Base-by-base conservation (phyloP, 2,113 vertebrate species). In the Pipra filicauda region DNA sequence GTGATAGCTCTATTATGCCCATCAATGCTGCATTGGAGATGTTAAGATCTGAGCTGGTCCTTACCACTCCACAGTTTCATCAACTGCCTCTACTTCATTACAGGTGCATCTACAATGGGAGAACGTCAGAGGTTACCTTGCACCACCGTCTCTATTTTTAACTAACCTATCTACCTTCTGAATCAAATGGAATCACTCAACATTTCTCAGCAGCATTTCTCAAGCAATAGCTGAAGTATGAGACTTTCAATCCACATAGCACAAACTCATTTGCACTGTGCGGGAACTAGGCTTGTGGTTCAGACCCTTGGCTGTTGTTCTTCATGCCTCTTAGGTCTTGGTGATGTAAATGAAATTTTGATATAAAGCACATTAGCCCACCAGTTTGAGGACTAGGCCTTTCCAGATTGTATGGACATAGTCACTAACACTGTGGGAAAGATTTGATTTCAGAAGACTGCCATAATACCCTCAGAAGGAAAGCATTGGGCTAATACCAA, bases 241-340 rank as follows among this genome's bases (percentile, higher is more conserved):
- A 58, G n/a, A 7, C 19, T 64, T 74, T 33, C 21, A 41, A 30
- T 21, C 12, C 58, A n/a, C 31, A 8, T 11, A 26, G 28, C 22
- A 62, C 8, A 69, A 69, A 61, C 12, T 70, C 11, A 21, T 13
- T 64, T 77, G 37, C 21, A 24, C 41, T 35, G 7, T 43, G n/a
- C 0, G 0, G 8, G 30, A 26, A 54, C 39, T 28, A 41, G 23
- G 48, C 51, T 77, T 3, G 2, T 22, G 22, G 9, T 23, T 70
- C 16, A 9, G 16, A 15, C 18, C 7, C 16, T 86, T 72, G 39
- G 30, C 9, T 35, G 12, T 51, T 70, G 44, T 8, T 84, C 59
- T 69, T 85, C 57, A 19, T 2, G 5, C 22, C 19, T 85, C 58
- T 81, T 41, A 55, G 30, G 21, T 88, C 30, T 44, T 27, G 19